Evolutionary conservation across 2,888 invertebrate genomes (phyloP).

Genomic region (Toxonevra muliebris): DNA sequence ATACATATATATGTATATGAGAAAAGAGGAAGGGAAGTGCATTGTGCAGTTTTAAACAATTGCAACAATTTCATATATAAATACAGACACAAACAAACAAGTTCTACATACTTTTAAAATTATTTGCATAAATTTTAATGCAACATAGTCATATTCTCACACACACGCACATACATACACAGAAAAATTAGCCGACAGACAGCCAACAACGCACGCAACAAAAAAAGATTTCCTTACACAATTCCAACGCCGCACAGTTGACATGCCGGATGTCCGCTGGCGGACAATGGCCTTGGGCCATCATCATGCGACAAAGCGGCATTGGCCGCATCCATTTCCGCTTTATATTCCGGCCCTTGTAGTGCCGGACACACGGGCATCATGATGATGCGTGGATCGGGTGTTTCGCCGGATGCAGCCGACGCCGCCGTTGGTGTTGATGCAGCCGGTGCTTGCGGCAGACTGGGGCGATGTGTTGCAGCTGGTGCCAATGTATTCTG

Average conservation of each 20-base stretch:
- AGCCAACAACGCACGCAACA: constrained; percentile 2
- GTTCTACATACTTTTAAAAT: neutral
- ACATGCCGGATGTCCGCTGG: constrained; percentile 63
- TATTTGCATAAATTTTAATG: constrained; percentile 18
- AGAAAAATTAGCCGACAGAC: neutral
- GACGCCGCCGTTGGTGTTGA: constrained; percentile 37
- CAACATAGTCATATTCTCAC: constrained; percentile 1
- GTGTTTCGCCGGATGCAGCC: constrained; percentile 40
- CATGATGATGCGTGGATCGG: constrained; percentile 61
- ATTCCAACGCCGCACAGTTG: constrained; percentile 64
- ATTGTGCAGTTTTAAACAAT: constrained; percentile 1
- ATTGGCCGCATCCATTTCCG: constrained; percentile 60
- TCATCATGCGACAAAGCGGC: constrained; percentile 53
- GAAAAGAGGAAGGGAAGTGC: neutral
- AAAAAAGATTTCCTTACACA: constrained; percentile 59
- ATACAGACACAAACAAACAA: constrained; percentile 30
- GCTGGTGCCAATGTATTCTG: constrained; percentile 69
- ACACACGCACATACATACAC: constrained; percentile 9
- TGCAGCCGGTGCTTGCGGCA: constrained; percentile 57
- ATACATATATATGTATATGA: constrained; percentile 10
- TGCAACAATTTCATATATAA: constrained; percentile 10
- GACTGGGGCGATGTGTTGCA: constrained; percentile 67
- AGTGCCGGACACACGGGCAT: constrained; percentile 61
- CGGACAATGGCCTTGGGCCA: constrained; percentile 55
- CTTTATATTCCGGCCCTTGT: constrained; percentile 59